These are phyloP conservation scores for Catharus ustulatus DNA, from an alignment of 2,797 vertebrate genomes.

Conservation along the genomic window DNA sequence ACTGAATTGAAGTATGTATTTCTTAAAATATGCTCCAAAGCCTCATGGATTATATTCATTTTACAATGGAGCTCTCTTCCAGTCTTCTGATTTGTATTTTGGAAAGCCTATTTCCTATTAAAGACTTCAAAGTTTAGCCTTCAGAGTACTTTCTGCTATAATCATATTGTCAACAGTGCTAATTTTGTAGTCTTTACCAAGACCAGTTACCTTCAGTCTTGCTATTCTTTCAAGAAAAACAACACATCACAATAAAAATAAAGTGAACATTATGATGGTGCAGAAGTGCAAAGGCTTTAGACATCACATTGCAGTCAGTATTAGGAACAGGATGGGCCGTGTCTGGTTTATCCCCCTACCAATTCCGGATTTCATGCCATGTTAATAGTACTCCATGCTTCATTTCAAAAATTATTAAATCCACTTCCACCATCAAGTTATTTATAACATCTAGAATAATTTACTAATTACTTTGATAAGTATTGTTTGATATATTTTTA, in stretches of 20 bases:
- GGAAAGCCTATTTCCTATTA: background rate
- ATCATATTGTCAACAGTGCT: background rate
- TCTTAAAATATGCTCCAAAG: background rate
- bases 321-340: background rate
- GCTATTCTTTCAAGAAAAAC: background rate
- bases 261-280: background rate
- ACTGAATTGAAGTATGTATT: background rate
- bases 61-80: background rate
- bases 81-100: background rate
- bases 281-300: background rate
- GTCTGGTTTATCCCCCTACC: background rate
- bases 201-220: background rate
- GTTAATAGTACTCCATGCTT: background rate
- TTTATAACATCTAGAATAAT: background rate
- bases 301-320: background rate
- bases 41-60: background rate
- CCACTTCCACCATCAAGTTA: background rate
- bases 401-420: background rate
- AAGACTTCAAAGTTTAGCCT: background rate
- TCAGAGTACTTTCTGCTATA: background rate
- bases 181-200: background rate
- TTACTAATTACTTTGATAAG: background rate
- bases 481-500: background rate
- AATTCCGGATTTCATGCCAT: background rate
- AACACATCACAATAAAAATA: rapidly evolving